Percentiles rank a stretch among this genome's conserved stretches.
phyloP scores from a whole-genome alignment of 2,888 invertebrate species.

The Spicauda simplicius region DNA sequence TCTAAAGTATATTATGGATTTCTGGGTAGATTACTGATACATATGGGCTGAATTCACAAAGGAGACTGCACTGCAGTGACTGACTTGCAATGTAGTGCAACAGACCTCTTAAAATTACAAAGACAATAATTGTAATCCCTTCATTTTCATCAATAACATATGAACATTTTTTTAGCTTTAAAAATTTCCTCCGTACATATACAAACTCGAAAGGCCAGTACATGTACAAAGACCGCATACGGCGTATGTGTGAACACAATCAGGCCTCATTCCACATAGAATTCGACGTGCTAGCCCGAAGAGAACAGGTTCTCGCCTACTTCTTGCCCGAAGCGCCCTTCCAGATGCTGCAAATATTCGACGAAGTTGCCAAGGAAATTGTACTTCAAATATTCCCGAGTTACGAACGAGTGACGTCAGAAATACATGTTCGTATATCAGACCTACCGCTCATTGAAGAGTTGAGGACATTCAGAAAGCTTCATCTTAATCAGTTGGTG shows the following conservation, averaged over 20 bases:
- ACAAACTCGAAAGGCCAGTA: conserved; percentile 94
- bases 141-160: no score
- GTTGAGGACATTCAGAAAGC: conserved; percentile 94
- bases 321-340: conserved; percentile 99
- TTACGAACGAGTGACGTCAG: conserved; percentile 96
- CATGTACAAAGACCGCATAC: conserved; percentile 95
- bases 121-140: no score
- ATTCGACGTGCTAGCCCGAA: conserved; percentile 94
- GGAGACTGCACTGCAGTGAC: no score
- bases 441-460: conserved; percentile 98
- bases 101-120: no score
- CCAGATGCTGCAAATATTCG: conserved; percentile 98
- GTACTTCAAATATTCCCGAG: conserved; percentile 97
- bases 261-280: conserved; percentile 96
- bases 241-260: conserved; percentile 97
- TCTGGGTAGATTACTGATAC: no score
- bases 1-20: no score
- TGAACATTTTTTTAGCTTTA: conserved; percentile 88
- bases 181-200: conserved; percentile 96
- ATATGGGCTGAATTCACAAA: no score
- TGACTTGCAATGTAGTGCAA: no score
- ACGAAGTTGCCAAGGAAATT: conserved; percentile 96
- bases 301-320: conserved; percentile 97
- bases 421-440: conserved; percentile 97
- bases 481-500: conserved; percentile 97